Evolutionary conservation across 2,888 invertebrate species (phyloP), one percentile per base, ranked within the genome.

Genomic region (Ormyrus pomaceus): DNA sequence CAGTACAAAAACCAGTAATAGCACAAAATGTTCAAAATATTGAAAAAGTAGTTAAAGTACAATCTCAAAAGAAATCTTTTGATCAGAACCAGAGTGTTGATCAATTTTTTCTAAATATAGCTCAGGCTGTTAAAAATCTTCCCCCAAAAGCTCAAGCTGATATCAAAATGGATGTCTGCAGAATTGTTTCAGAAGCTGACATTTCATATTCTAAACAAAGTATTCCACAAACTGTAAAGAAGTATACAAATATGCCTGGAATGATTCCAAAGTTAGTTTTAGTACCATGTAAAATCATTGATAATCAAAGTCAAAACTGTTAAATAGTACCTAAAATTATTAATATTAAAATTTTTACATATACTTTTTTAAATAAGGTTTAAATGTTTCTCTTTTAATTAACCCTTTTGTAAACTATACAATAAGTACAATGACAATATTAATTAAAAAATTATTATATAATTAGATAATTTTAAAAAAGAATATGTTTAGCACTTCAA

Each of bases 271-370:
- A 90, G 80, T 81, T 90, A 59, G 86, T 90, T 51, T 83, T 90
- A 8, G 89, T 90, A 68, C 90, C 90, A 13, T 90, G 90, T 76
- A 86, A 87, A 58, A 88, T 89, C 88, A 87, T 90, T 51, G 90
- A 90, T 72, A 87, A 87, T 77, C 86, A 86, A 74, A 59, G 69
- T 46, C 34, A 34, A 34, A 34, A 34, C 34, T 34, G 34, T 34
- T 34, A 34, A 34, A 34, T 34, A 4, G 34, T 34, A 34, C 2
- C 2, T 34, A 34, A 34, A 34, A 34, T 34, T 34, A 34, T 34
- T 34, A 34, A 34, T 34, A 34, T 34, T 34, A 34, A 34, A 34
- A 34, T 34, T 34, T 34, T 4, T 34, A 34, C 4, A 4, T 4
- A 34, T 34, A 34, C 34, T 34, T 34, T 34, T 34, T 34, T 34